Evolutionary conservation across 2,113 vertebrate genomes (phyloP), one percentile per base, ranked within the genome.

Genomic region (Polypterus senegalus): DNA sequence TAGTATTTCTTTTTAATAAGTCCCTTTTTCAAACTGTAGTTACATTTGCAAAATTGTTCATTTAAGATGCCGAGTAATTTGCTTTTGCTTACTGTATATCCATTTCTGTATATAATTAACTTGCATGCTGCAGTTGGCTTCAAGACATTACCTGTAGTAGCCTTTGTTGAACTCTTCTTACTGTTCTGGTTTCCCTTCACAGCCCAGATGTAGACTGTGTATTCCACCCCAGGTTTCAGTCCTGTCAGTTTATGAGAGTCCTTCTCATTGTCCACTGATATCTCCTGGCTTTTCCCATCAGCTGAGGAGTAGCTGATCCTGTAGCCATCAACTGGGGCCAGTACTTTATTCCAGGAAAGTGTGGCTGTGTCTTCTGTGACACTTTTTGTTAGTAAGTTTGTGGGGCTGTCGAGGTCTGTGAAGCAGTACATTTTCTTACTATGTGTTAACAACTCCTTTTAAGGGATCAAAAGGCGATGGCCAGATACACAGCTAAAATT

Each of bases 141-240:
- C 27, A 27, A 27, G 27, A 1, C 27, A 44, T 57, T 27, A 80
- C 77, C 83, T 76, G 78, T 81, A 46, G 67, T 52, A 1, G 43
- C 59, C 46, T 60, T 60, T 47, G 61, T 63, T 44, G 62, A 55
- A 3, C 62, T 71, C 10, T 66, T 78, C 67, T 66, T 75, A 67
- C 80, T 81, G 58, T 68, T 58, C 54, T 65, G 73, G 57, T n/a
- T 54, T 48, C 72, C 73, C 57, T 75, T 79, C 74, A 78, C 63
- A 57, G 81, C 72, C 76, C 79, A 82, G 49, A 77, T 62, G 0
- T 68, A 1, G 0, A 79, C 66, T 6, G 44, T 10, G 47, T 82
- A 83, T 57, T 84, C 79, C 69, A 72, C 9, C 0, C 77, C 81
- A 1, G 80, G 77, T 54, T 66, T 71, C 65, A 87, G 73, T 55